Evolutionary conservation across 2,797 vertebrate species (phyloP).

Genomic region (Pteropus rufus): DNA sequence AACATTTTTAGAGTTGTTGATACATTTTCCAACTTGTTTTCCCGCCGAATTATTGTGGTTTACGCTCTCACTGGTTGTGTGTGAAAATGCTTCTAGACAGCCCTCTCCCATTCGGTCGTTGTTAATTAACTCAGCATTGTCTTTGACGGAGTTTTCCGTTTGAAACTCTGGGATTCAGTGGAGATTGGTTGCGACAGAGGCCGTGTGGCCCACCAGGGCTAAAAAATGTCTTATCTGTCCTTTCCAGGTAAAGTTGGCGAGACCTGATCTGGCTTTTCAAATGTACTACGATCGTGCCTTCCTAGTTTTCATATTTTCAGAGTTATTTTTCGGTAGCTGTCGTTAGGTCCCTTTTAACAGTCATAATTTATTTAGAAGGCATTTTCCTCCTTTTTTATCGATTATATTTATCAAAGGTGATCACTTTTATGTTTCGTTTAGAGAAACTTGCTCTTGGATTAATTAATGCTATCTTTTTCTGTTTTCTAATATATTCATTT

Average conservation of each 20-base stretch:
- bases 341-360: not conserved
- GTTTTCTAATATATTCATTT: slow-evolving; percentile 6
- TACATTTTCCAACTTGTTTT: not conserved
- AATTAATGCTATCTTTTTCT: not conserved
- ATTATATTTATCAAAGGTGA: slow-evolving; percentile 8
- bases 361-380: not conserved
- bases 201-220: not conserved
- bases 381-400: not conserved
- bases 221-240: not conserved
- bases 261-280: not conserved
- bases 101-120: not conserved
- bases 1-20: not conserved
- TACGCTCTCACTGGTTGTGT: not conserved
- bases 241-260: not conserved
- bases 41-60: not conserved
- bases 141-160: not conserved
- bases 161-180: not conserved
- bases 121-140: not conserved
- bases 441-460: slow-evolving; percentile 6
- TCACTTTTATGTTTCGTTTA: not conserved
- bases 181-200: not conserved
- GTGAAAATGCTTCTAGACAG: not conserved
- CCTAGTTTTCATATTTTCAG: not conserved
- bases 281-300: not conserved
- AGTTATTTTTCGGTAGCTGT: not conserved